These are phyloP conservation scores for Saccostrea glomerata DNA, from an alignment of 1,140 invertebrate species.

Conservation along the genomic window DNA sequence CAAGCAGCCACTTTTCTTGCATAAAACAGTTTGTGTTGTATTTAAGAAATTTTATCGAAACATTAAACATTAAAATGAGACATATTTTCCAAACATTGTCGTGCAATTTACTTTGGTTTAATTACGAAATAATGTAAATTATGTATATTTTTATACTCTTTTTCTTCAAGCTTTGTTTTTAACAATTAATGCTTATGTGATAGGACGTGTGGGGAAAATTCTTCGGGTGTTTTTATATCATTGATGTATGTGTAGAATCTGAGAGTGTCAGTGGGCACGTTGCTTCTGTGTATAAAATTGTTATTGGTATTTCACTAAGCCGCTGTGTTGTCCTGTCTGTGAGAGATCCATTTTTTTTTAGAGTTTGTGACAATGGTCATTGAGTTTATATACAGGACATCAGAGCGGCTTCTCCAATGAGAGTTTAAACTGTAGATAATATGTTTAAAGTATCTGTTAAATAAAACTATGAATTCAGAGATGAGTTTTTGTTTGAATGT, in stretches of 20 bases:
- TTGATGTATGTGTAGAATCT: background rate
- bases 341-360: background rate
- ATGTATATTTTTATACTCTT: conserved; percentile 32
- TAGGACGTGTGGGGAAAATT: background rate
- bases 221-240: background rate
- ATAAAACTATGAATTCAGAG: conserved; percentile 21
- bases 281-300: conserved; percentile 30
- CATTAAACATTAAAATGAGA: background rate
- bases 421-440: conserved; percentile 36
- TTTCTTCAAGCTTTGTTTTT: conserved; percentile 12
- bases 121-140: conserved; percentile 16
- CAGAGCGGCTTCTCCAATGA: conserved; percentile 17
- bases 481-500: background rate
- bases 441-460: conserved; percentile 36
- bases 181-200: background rate
- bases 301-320: background rate
- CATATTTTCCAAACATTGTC: background rate
- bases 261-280: background rate
- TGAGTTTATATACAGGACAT: background rate
- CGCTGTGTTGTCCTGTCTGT: conserved; percentile 6
- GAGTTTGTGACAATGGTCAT: background rate
- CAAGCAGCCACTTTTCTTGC: background rate
- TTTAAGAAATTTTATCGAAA: background rate
- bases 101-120: background rate
- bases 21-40: background rate